phyloP scores from a whole-genome alignment of 2,888 invertebrate genomes.

The Torymus tubicola region DNA sequence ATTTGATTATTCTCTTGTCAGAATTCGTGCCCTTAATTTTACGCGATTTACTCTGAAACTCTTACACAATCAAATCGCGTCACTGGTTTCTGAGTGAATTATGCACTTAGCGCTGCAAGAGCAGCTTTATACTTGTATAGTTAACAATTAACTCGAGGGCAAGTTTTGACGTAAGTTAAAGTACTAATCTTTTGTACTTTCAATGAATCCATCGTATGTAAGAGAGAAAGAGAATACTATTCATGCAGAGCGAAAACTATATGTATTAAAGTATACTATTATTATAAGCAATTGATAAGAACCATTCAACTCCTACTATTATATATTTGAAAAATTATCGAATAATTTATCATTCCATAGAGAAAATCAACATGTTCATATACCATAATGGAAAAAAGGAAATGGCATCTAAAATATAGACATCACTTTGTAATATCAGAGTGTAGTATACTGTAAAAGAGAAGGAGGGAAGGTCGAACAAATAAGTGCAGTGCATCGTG shows the following conservation, averaged over 20 bases:
- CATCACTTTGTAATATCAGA: too few species aligned
- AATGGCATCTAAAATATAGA: too few species aligned
- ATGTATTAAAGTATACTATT: too few species aligned
- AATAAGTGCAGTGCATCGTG: background rate
- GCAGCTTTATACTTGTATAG: background rate
- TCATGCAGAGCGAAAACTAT: too few species aligned
- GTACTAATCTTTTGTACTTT: background rate
- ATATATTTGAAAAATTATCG: too few species aligned
- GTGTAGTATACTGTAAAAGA: background rate
- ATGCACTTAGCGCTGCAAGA: background rate
- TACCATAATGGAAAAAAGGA: too few species aligned
- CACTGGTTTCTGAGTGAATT: slow-evolving; percentile 22
- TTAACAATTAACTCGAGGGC: too few species aligned
- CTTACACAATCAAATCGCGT: slow-evolving; percentile 46
- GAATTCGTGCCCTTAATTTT: slow-evolving; percentile 54
- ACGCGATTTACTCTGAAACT: slow-evolving; percentile 41
- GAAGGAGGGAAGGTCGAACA: background rate
- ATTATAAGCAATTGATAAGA: too few species aligned
- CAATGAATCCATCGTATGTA: background rate
- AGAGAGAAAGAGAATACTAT: too few species aligned
- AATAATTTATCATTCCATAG: too few species aligned
- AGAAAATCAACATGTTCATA: too few species aligned
- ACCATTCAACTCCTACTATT: too few species aligned
- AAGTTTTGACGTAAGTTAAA: background rate
- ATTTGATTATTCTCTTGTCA: slow-evolving; percentile 47